Base-by-base conservation (phyloP, 2,113 vertebrate genomes). In the Pelmatolapia mariae region DNA sequence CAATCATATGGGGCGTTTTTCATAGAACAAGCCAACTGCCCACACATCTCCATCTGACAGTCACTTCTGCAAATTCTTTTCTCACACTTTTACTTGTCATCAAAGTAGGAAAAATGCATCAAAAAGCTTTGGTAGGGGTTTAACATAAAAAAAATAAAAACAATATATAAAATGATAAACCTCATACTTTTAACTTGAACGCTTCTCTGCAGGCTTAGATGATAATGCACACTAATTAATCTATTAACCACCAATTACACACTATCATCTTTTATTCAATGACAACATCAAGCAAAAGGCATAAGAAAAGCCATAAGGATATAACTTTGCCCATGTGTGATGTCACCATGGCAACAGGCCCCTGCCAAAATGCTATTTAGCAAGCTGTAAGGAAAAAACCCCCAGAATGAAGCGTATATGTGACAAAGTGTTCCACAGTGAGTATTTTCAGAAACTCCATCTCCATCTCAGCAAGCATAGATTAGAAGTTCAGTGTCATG, bases 291-390 rank as follows among this genome's bases (percentile, higher is more conserved):
- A 36, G 57, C 29, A 86, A 89, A 80, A 2, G 63, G 85, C 36
- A 53, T 61, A 81, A 90, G 83, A 47, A 80, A 85, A 33, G 24
- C 89, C 54, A 54, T 84, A 63, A 57, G 80, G 43, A 85, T 22
- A 88, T 71, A 16, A 54, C 45, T 38, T 78, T 45, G 10, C 38
- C 89, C 33, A 10, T 88, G 86, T 91, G 63, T 87, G 56, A 83
- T 61, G 90, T 91, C 84, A 86, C 92, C 90, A 94, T 94, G 78
- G 85, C 76, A 93, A 95, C 91, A 82, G 88, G 24, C 61, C 76
- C 80, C 31, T 83, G 85, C 40, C 84, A 89, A 80, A 91, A 90
- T 68, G 38, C 12, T 40, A 79, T 73, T 50, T 56, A 43, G 15
- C 10, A 73, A 80, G 29, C 47, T 6, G 26, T 52, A 24, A 83